A percentile compares a stretch with the other conserved stretches of the same genome.
These are phyloP conservation scores for Symphodus melops DNA, from an alignment of 2,113 vertebrate species.

Conservation along the genomic window DNA sequence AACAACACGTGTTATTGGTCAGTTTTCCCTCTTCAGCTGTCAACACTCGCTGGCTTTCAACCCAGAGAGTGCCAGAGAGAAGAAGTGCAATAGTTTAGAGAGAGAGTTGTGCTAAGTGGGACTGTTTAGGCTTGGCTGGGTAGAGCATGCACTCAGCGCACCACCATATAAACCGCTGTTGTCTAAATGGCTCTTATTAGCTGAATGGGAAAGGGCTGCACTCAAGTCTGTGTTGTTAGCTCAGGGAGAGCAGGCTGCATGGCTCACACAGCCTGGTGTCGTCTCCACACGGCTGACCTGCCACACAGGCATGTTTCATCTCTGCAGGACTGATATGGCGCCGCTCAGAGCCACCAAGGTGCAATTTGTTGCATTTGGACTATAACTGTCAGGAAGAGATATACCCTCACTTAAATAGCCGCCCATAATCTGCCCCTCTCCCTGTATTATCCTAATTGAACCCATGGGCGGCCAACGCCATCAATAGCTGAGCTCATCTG, in stretches of 20 bases:
- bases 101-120: constrained; percentile 63
- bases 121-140: constrained; percentile 58
- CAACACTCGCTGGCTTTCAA: constrained; percentile 42
- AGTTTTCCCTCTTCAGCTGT: constrained; percentile 42
- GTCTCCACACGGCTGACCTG: constrained; percentile 55
- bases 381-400: constrained; percentile 87
- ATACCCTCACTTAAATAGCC: constrained; percentile 81
- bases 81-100: constrained; percentile 57
- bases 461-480: constrained; percentile 80
- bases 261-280: constrained; percentile 61
- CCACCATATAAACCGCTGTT: constrained; percentile 60
- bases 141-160: constrained; percentile 59
- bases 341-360: constrained; percentile 73
- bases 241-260: constrained; percentile 43
- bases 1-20: constrained; percentile 38
- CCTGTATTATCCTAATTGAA: constrained; percentile 86
- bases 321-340: constrained; percentile 66
- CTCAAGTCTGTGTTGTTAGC: constrained; percentile 51
- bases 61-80: constrained; percentile 26
- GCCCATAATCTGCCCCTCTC: constrained; percentile 83
- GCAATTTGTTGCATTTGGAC: constrained; percentile 84
- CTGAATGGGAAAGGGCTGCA: constrained; percentile 55
- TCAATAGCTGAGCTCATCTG: constrained; percentile 85
- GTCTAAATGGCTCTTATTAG: constrained; percentile 75
- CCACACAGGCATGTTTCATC: constrained; percentile 70